Base-by-base conservation (phyloP, 2,797 vertebrate species). In the Diceros bicornis region DNA sequence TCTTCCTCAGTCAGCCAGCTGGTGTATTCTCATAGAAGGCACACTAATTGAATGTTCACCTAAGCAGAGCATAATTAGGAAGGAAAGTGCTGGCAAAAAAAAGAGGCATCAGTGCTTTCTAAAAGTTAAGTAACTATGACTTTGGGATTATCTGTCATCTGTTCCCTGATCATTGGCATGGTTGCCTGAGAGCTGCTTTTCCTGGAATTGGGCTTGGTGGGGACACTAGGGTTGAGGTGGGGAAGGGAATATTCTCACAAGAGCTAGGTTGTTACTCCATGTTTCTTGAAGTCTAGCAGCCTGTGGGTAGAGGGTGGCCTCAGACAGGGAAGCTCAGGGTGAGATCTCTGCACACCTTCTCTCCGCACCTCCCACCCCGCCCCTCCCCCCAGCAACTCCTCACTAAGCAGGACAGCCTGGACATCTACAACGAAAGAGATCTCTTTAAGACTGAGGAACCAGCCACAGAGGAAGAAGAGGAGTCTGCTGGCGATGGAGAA, bases 401-500 rank as follows among this genome's bases (percentile, higher is more conserved):
- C 96, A 98, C 99, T 96, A 99, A 99, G 96, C 99, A 99, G 96
- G 99, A 99, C 99, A 99, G 99, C 93, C 97, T 99, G 98, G 99
- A 99, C 97, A 99, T 99, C 0, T 99, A 99, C 98, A 99, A 99
- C 0, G 99, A 99, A 98, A 99, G 99, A 21, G 99, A 99, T 97
- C 99, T 99, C 52, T 99, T 99, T 98, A 99, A 99, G 98, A 99
- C 98, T 0, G 99, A 99, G 0, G 99, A 99, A 0, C 98, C 98
- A 10, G 98, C 99, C 23, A 98, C 99, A 0, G 99, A 99, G 0
- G 99, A 99, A 13, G 99, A 99, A 61, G 99, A 99, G 13, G 99
- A 99, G 85, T 34, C 96, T 79, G 98, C 97, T 0, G 99, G 99
- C 0, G 99, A 99, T 0, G 98, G 99, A 1, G 99, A 99, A 91